These are phyloP conservation scores for Alloplasta piceator DNA, from an alignment of 2,888 invertebrate species.

Conservation along the genomic window DNA sequence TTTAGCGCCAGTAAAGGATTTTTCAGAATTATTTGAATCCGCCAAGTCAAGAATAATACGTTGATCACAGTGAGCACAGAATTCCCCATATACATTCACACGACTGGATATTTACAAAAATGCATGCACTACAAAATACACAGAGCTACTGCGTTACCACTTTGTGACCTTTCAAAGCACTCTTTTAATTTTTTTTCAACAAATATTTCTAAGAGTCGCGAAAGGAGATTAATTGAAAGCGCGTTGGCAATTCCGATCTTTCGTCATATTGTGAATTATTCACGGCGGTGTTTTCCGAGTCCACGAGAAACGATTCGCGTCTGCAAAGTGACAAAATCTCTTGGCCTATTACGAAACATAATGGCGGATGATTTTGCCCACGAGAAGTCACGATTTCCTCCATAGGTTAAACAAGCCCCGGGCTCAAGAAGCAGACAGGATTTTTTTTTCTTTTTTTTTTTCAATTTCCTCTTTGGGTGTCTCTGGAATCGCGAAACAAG, in stretches of 20 bases:
- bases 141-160: constrained; percentile 36
- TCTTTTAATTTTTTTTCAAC: not conserved
- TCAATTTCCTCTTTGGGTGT: not conserved
- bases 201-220: constrained; percentile 39
- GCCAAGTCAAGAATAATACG: too few species aligned
- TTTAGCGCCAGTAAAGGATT: too few species aligned
- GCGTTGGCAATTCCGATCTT: constrained; percentile 14
- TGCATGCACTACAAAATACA: constrained; percentile 7
- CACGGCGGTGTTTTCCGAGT: constrained; percentile 11
- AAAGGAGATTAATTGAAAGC: constrained; percentile 2
- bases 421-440: not conserved
- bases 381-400: not conserved
- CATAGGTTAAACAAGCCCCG: not conserved
- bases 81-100: not conserved
- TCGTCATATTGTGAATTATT: constrained; percentile 42
- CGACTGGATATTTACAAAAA: not conserved
- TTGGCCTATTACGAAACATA: not conserved
- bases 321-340: constrained; percentile 3
- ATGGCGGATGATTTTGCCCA: not conserved
- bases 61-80: too few species aligned
- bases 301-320: constrained; percentile 29
- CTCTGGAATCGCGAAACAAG: constrained; percentile 4
- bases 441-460: not conserved
- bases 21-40: too few species aligned
- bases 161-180: constrained; percentile 53